Evolutionary conservation across 2,113 vertebrate species (phyloP), one percentile per base, ranked within the genome.

Genomic region (Takifugu flavidus): DNA sequence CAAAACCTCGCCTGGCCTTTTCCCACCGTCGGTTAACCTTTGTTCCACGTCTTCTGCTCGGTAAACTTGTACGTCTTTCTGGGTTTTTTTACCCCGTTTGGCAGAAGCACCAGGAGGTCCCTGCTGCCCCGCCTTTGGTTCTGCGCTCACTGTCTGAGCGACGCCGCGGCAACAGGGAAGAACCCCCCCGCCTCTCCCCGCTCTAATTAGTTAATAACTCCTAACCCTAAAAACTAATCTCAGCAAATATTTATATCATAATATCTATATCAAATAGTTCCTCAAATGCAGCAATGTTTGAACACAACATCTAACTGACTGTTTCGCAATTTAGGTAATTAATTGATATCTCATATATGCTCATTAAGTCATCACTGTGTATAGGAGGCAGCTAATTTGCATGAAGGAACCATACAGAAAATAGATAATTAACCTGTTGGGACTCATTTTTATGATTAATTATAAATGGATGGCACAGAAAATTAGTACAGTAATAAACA

Each of bases 161-260:
- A 84, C 71, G 52, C 62, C 53, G 55, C 65, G 56, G 65, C 70
- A 54, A 74, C 73, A 77, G 75, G 42, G 70, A 55, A 79, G 65
- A 65, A 74, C 71, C 68, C 67, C 59, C 20, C 55, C 75, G 75
- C 73, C 78, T 80, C 78, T 71, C 66, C 8, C 72, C 74, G 66
- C 51, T 82, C 84, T 92, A 89, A 90, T 91, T 90, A 86, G 74
- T 87, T 89, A 90, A 89, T 91, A 89, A 91, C 88, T 84, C 85
- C 83, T 86, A 86, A 90, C 87, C 64, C 75, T 76, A 77, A 71
- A 78, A 73, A 79, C 80, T 70, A 82, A 74, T 83, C 83, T 75
- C 83, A 82, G 86, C 79, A 20, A 20, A 20, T 20, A 20, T 20
- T 20, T 20, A 20, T 20, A 20, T 20, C 20, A 20, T 20, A 20